Conservation (phyloP, 2,113 vertebrate genomes). For the Anarhynchus alexandrinus region DNA sequence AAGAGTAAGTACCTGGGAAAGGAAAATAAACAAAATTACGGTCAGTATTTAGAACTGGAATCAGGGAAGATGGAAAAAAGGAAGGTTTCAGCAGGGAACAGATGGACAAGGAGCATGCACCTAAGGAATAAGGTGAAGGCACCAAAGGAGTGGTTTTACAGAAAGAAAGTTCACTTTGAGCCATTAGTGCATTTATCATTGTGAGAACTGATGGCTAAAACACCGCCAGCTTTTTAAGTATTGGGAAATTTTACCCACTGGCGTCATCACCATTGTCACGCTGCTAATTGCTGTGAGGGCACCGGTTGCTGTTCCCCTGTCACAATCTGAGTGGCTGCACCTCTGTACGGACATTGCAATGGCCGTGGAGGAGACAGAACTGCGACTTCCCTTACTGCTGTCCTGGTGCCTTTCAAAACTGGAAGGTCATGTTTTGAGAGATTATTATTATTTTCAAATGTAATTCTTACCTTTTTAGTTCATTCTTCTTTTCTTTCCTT, state of each 20-base stretch:
- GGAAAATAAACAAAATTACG: neutral
- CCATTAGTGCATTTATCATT: neutral
- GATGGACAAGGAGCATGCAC: neutral
- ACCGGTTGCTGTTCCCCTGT: neutral
- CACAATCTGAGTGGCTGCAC: neutral
- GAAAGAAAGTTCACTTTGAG: neutral
- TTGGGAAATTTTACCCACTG: neutral
- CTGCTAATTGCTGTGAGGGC: neutral
- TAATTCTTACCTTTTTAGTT: neutral
- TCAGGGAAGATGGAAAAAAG: neutral
- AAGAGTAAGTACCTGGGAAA: neutral
- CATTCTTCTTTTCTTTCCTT: neutral
- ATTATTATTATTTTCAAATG: neutral
- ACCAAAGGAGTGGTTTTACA: neutral
- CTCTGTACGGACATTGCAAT: neutral
- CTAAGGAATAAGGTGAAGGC: neutral
- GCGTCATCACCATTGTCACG: neutral
- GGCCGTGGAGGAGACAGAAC: neutral
- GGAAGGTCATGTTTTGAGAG: neutral
- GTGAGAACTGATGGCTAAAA: neutral
- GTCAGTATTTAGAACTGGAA: neutral
- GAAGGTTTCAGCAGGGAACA: neutral
- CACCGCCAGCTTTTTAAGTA: neutral
- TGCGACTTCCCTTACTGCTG: fast-evolving
- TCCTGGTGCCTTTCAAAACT: neutral